phyloP scores from a whole-genome alignment of 2,888 invertebrate species.

The Augochlorella aurata region DNA sequence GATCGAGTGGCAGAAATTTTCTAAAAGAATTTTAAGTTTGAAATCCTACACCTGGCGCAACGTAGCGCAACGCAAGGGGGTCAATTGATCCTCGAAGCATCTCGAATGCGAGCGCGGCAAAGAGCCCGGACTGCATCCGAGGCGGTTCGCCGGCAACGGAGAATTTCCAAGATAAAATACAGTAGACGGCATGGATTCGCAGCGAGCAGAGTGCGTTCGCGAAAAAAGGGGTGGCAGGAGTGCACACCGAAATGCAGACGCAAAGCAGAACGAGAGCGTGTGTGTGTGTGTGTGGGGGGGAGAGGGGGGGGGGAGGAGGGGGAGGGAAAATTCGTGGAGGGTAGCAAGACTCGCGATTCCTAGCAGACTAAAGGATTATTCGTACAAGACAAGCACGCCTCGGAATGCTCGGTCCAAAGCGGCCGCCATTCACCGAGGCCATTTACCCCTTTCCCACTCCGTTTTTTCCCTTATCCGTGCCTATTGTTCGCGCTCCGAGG shows the following conservation, averaged over 20 bases:
- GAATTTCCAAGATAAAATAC: constrained; percentile 1
- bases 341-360: constrained; percentile 6
- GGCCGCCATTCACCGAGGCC: constrained; percentile 2
- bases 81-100: constrained; percentile 2
- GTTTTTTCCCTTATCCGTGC: constrained; percentile 5
- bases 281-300: not conserved
- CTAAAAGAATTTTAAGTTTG: not conserved
- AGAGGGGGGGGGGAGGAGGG: no score
- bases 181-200: not conserved
- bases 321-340: not conserved
- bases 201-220: not conserved
- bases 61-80: not conserved
- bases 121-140: not conserved
- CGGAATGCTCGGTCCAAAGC: constrained; percentile 14
- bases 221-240: not conserved
- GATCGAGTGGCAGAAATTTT: not conserved
- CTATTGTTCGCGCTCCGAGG: constrained; percentile 30
- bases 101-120: not conserved
- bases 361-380: constrained; percentile 24
- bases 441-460: not conserved
- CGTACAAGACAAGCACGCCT: constrained; percentile 28
- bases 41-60: not conserved
- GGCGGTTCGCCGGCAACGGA: not conserved
- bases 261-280: not conserved
- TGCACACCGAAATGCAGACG: not conserved